A percentile compares a stretch with the other conserved stretches of the same genome.
Evolutionary conservation across 2,888 invertebrate genomes (phyloP).

Genomic region (Gasteruption jaculator): DNA sequence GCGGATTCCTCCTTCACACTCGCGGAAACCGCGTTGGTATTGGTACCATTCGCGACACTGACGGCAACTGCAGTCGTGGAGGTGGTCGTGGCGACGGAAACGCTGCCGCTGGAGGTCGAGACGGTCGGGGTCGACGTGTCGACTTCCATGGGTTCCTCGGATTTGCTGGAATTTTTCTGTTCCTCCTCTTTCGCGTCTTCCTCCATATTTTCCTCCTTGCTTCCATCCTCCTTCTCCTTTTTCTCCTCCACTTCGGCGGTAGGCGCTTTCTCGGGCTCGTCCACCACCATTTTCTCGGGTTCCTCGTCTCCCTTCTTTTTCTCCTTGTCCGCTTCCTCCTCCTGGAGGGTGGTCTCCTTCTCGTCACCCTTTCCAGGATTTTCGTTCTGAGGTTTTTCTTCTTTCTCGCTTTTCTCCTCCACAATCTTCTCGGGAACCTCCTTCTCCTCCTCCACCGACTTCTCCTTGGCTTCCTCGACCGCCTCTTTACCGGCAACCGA

Average conservation of each 20-base stretch:
- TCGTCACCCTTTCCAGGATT: slow-evolving; percentile 24
- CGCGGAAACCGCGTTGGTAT: slow-evolving; percentile 18
- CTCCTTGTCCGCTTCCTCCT: slow-evolving; percentile 21
- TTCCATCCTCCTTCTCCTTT: slow-evolving; percentile 16
- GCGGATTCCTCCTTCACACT: slow-evolving; percentile 26
- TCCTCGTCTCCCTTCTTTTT: slow-evolving; percentile 21
- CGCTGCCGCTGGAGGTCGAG: slow-evolving; percentile 7
- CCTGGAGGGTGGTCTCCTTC: slow-evolving; percentile 16
- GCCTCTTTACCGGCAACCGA: slow-evolving; percentile 23
- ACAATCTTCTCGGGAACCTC: slow-evolving; percentile 14
- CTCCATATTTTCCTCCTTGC: slow-evolving; percentile 22
- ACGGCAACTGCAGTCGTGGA: slow-evolving; percentile 9
- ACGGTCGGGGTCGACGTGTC: too few relatives aligned
- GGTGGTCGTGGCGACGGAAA: slow-evolving; percentile 6
- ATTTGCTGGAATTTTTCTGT: slow-evolving; percentile 23
- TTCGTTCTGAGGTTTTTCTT: slow-evolving; percentile 25
- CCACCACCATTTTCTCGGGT: slow-evolving; percentile 21
- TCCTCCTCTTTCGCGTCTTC: too few relatives aligned
- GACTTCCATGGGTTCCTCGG: slow-evolving; percentile 23
- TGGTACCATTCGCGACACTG: slow-evolving; percentile 6
- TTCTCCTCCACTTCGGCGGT: slow-evolving; percentile 20
- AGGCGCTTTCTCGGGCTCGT: slow-evolving; percentile 21
- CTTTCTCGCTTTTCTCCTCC: slow-evolving; percentile 20
- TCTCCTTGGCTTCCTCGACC: slow-evolving; percentile 25
- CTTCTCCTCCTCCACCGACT: slow-evolving; percentile 14